Conservation (phyloP, 2,797 vertebrate genomes). For the Crocidura indochinensis region DNA sequence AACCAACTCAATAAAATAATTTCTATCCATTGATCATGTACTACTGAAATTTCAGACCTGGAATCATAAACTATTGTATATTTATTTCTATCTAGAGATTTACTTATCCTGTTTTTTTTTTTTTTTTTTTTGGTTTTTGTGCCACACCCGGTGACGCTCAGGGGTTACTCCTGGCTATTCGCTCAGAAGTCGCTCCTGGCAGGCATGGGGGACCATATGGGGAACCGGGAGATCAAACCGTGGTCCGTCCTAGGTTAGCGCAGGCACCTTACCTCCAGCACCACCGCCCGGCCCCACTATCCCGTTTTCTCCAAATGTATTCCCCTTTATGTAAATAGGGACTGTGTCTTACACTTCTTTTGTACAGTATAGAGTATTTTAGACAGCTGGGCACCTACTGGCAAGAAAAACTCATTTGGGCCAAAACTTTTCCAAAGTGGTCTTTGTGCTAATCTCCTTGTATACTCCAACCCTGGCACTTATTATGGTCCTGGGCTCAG, state of each 20-base stretch:
- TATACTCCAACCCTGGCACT: not conserved
- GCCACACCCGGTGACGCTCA: too few species aligned
- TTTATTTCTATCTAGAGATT: not conserved
- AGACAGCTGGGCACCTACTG: not conserved
- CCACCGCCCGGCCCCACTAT: too few species aligned
- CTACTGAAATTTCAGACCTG: not conserved
- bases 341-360: not conserved
- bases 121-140: too few species aligned
- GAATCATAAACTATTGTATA: not conserved
- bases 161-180: too few species aligned
- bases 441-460: constrained; percentile 25
- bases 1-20: constrained; percentile 16
- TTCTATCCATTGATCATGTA: not conserved
- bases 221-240: too few species aligned
- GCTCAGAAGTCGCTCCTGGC: too few species aligned
- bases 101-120: not conserved
- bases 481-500: not conserved
- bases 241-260: too few species aligned
- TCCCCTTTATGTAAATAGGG: not conserved
- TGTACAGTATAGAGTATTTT: not conserved
- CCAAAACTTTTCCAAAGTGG: constrained; percentile 12
- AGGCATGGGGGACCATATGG: too few species aligned
- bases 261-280: too few species aligned
- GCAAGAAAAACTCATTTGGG: not conserved
- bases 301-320: not conserved